These are phyloP conservation scores for Ictalurus punctatus DNA, from an alignment of 2,113 vertebrate genomes.

Conservation along the genomic window DNA sequence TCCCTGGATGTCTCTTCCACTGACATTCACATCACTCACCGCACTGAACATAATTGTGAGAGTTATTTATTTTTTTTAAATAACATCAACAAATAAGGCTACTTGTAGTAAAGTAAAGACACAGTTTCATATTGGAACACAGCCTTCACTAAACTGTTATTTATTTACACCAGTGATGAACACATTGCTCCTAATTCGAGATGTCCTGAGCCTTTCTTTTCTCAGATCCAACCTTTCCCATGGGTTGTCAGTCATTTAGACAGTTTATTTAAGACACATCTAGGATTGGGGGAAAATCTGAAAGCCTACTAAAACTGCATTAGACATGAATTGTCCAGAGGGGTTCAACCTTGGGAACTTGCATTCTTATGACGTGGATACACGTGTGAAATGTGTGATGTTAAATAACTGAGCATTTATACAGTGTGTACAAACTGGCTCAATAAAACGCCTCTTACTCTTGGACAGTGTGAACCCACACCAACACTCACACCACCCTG, in stretches of 20 bases:
- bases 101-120: neutral
- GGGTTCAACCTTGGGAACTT: too few relatives aligned
- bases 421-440: neutral
- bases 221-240: neutral
- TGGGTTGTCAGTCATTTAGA: neutral
- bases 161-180: neutral
- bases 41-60: neutral
- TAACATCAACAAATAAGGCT: neutral
- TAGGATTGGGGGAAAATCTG: too few relatives aligned
- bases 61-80: neutral
- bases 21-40: neutral
- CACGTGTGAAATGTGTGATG: neutral
- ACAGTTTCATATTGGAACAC: neutral
- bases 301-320: too few relatives aligned
- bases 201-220: neutral
- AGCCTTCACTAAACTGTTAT: neutral
- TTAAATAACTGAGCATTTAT: neutral
- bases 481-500: neutral
- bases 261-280: too few relatives aligned
- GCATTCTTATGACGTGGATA: neutral
- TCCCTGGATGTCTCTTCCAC: conserved; percentile 53
- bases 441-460: neutral
- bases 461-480: neutral
- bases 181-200: neutral
- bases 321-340: too few relatives aligned